These are phyloP conservation scores for Ceratina calcarata DNA, from an alignment of 1,140 invertebrate species.

Conservation along the genomic window DNA sequence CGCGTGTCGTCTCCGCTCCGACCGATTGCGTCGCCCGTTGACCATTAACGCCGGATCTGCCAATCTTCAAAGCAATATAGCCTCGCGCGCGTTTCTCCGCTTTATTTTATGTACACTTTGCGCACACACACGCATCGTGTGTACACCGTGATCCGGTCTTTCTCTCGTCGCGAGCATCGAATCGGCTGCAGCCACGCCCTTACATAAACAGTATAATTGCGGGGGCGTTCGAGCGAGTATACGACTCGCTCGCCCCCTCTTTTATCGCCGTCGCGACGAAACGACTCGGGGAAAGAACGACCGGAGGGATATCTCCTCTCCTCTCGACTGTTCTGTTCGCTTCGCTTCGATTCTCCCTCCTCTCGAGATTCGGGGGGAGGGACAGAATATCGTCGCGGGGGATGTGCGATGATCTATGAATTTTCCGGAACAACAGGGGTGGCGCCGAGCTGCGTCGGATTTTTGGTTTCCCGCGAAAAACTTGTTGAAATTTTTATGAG, in stretches of 20 bases:
- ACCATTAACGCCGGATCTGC: conserved; percentile 55
- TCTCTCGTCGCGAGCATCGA: conserved; percentile 34
- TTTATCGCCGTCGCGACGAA: conserved; percentile 74
- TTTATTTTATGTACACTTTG: conserved; percentile 64
- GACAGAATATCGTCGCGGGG: neutral
- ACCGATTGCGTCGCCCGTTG: conserved; percentile 51
- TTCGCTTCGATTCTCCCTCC: neutral
- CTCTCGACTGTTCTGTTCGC: too few species aligned
- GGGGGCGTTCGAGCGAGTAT: conserved; percentile 69
- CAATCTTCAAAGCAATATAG: conserved; percentile 68
- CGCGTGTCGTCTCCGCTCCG: conserved; percentile 8
- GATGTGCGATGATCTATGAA: neutral
- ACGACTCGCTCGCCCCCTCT: conserved; percentile 32
- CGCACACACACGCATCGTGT: conserved; percentile 9
- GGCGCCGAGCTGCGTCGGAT: neutral
- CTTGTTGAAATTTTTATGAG: neutral
- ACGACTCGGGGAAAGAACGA: conserved; percentile 50
- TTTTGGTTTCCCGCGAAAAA: neutral
- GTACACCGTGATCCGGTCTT: neutral
- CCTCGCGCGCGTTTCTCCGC: conserved; percentile 26
- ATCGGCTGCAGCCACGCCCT: conserved; percentile 74
- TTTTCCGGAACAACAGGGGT: neutral
- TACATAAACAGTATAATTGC: conserved; percentile 78
- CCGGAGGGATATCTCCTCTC: neutral
- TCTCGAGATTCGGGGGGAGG: neutral